Base-by-base conservation (phyloP, 2,888 invertebrate genomes). In the Epinotia ramella region DNA sequence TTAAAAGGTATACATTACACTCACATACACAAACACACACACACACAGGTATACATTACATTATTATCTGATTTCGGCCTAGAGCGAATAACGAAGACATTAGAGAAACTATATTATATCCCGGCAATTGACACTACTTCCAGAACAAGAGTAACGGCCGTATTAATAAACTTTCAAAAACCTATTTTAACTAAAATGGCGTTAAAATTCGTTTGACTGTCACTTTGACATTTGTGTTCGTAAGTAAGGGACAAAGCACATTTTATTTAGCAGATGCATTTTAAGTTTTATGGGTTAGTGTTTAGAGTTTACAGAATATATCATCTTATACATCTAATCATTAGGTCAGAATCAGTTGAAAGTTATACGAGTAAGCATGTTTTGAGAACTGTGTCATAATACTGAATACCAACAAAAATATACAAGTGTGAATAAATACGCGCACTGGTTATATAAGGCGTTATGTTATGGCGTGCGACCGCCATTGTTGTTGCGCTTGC, bases 391-490 rank as follows among this genome's bases (percentile, higher is more conserved):
- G 18, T 69, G 69, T 69, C 69, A 69, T 20, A 56, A 53, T 18
- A 57, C 57, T 40, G 57, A 69, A 68, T 2, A 68, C 44, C 16
- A 69, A 69, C 69, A 60, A 69, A 40, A 60, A 69, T 69, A 46
- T 60, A 13, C 46, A 69, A 69, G 69, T 69, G 69, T 60, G 69
- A 33, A 67, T 67, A 67, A 59, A 69, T 60, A 60, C 24, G 24
- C 16, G 24, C 28, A 53, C 3, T 44, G 69, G 59, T 69, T 69
- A 69, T 69, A 69, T 69, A 69, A 69, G 69, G 69, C 46, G 59
- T 69, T 59, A 68, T 68, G 68, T 68, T 69, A 69, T 69, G 59
- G 59, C 69, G 60, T 69, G 69, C 69, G 69, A 69, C 59, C 28
- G 59, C 69, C 69, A 46, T 69, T 69, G 69, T 69, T 69, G 69